Conservation (phyloP, 2,797 vertebrate genomes). For the Octomys mimax region DNA sequence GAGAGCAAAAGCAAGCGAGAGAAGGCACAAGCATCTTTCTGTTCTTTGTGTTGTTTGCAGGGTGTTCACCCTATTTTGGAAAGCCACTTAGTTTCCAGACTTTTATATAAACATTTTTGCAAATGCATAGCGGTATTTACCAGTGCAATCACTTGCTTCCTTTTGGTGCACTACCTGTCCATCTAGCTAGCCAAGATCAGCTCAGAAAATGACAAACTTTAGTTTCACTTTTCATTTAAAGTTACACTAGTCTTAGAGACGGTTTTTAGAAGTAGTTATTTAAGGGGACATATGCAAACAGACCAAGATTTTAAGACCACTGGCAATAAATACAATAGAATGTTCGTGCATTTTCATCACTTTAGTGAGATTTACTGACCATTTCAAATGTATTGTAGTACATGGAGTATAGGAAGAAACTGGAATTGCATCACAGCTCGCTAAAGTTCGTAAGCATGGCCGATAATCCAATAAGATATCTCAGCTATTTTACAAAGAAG, state of each 20-base stretch:
- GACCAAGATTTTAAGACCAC: neutral
- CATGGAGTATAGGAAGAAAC: neutral
- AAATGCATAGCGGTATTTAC: neutral
- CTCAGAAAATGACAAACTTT: neutral
- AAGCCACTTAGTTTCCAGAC: neutral
- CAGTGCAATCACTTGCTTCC: neutral
- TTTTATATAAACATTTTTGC: neutral
- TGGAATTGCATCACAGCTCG: constrained; percentile 35
- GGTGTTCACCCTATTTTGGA: neutral
- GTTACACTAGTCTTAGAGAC: neutral
- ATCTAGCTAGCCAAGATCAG: neutral
- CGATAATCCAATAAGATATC: constrained; percentile 16
- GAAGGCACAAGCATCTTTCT: neutral
- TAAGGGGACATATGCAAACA: neutral
- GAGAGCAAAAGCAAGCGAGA: neutral
- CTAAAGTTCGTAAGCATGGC: neutral
- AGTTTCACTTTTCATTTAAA: constrained; percentile 35
- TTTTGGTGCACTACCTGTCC: neutral
- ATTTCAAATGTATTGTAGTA: neutral
- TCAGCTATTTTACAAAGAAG: constrained; percentile 20
- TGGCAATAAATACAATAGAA: neutral
- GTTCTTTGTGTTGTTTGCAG: neutral
- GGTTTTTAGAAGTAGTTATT: neutral
- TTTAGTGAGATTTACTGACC: constrained; percentile 11
- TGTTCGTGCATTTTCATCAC: neutral